Percentiles rank a stretch among this genome's conserved stretches.
These are phyloP conservation scores for Caenorhabditis sinica DNA, from an alignment of 2,888 invertebrate genomes.

Conservation along the genomic window DNA sequence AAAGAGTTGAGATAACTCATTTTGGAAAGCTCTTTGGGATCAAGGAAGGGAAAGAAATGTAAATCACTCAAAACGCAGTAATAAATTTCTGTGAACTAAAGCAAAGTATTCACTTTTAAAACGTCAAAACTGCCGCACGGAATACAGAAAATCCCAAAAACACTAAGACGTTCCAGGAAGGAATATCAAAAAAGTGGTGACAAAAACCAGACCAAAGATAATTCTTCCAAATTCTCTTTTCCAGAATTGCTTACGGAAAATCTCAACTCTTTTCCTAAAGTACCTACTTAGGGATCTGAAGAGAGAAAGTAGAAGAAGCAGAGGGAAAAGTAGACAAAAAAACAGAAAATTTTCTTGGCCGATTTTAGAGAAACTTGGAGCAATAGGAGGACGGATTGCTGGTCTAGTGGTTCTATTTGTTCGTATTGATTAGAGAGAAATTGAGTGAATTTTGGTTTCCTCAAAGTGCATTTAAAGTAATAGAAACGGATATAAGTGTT, in stretches of 20 bases:
- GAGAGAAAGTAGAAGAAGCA: neutral
- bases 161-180: conserved; percentile 1
- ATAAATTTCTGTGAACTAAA: neutral
- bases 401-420: conserved; percentile 35
- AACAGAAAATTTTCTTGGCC: conserved; percentile 11
- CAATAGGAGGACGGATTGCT: conserved; percentile 9
- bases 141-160: neutral
- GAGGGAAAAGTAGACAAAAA: conserved; percentile 20
- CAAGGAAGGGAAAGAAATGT: neutral
- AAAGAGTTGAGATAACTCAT: neutral
- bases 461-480: conserved; percentile 26
- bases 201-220: conserved; percentile 36
- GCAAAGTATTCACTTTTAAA: neutral
- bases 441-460: conserved; percentile 17
- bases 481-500: neutral
- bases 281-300: conserved; percentile 49
- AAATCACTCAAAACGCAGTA: neutral
- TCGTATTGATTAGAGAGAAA: conserved; percentile 12
- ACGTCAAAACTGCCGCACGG: neutral
- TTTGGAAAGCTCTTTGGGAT: neutral
- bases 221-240: conserved; percentile 31
- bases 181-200: neutral
- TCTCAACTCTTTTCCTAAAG: conserved; percentile 45
- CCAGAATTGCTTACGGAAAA: conserved; percentile 31
- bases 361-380: conserved; percentile 3